phyloP scores from a whole-genome alignment of 2,113 vertebrate species.

The Lagopus leucura region DNA sequence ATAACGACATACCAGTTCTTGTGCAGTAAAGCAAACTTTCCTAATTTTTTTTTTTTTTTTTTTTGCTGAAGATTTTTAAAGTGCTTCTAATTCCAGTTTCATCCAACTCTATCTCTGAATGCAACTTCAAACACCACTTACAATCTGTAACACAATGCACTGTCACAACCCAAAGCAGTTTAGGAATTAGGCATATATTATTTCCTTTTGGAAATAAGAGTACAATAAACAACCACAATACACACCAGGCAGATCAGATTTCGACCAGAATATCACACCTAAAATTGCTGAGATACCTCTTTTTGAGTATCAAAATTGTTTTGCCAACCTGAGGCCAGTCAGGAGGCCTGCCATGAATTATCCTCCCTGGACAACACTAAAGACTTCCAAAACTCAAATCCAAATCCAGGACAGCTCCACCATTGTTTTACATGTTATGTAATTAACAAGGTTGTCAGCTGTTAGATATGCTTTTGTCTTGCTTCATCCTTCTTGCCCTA shows the following conservation, averaged over 20 bases:
- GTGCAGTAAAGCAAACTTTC: not conserved
- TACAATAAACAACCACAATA: not conserved
- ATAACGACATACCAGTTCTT: fast-evolving
- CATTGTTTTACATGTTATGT: not conserved
- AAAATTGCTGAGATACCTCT: not conserved
- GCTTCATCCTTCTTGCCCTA: not conserved
- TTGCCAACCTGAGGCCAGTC: not conserved
- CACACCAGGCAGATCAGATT: not conserved
- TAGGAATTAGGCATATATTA: not conserved
- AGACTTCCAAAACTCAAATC: not conserved
- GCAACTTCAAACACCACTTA: not conserved
- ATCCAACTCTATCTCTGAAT: not conserved
- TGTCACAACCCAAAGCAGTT: not conserved
- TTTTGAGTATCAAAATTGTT: not conserved
- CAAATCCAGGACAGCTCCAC: not conserved
- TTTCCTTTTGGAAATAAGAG: not conserved
- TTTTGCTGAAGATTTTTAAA: not conserved
- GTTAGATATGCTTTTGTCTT: not conserved
- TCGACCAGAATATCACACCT: not conserved
- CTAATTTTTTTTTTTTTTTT: too few species aligned
- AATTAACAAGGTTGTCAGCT: not conserved
- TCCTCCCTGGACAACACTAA: not conserved
- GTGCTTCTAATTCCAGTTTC: not conserved
- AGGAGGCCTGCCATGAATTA: not conserved
- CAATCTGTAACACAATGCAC: not conserved